These are phyloP conservation scores for Sphenodon punctatus DNA, from an alignment of 2,797 vertebrate species.

Conservation along the genomic window DNA sequence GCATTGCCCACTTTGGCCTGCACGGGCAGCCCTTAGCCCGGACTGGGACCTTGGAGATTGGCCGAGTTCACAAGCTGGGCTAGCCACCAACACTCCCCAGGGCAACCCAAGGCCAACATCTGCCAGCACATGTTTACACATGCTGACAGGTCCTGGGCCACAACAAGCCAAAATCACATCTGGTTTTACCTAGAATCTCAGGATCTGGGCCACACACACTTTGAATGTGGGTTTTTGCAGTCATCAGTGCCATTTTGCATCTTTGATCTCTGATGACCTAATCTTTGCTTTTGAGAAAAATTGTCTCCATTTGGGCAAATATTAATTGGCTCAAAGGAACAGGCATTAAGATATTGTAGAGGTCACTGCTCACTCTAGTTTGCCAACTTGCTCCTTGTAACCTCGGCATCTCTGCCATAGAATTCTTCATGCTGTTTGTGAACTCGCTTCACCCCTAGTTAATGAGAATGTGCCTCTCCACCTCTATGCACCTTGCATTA, in stretches of 20 bases:
- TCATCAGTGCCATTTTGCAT: accelerated
- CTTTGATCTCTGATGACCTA: neutral
- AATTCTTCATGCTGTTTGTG: neutral
- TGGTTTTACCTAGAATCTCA: neutral
- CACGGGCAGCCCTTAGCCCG: too few relatives aligned
- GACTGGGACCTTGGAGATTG: too few relatives aligned
- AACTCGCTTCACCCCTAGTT: neutral
- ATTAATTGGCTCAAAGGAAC: neutral
- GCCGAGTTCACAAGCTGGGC: too few relatives aligned
- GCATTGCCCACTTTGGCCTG: too few relatives aligned
- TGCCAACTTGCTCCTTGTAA: neutral
- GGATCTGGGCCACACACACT: neutral
- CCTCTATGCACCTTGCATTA: neutral
- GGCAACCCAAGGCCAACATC: too few relatives aligned
- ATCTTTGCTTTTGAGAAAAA: too few relatives aligned
- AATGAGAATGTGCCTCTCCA: neutral
- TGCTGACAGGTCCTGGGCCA: too few relatives aligned
- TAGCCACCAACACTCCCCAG: too few relatives aligned
- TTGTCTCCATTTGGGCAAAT: neutral
- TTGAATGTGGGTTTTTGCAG: neutral
- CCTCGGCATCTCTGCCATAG: neutral
- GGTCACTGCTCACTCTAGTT: neutral
- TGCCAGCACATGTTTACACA: too few relatives aligned
- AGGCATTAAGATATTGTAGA: neutral
- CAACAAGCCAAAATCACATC: too few relatives aligned